Conservation (phyloP, 1,140 invertebrate species). For the Gryllus bimaculatus region DNA sequence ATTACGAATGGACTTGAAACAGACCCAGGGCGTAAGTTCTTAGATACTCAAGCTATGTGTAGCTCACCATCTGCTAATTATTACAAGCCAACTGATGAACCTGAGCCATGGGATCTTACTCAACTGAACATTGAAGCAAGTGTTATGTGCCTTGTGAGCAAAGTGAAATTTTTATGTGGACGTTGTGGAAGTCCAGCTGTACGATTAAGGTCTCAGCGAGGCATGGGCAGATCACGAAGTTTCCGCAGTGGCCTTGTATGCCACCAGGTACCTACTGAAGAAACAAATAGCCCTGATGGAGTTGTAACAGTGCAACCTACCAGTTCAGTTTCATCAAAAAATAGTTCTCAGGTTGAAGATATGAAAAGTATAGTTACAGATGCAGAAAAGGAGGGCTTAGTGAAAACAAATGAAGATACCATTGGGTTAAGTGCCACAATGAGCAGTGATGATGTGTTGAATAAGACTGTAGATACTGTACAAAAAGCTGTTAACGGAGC, state of each 20-base stretch:
- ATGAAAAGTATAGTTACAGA: not conserved
- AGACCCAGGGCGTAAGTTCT: conserved; percentile 39
- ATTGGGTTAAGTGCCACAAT: conserved; percentile 14
- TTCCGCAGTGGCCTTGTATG: conserved; percentile 15
- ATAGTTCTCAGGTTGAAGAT: not conserved
- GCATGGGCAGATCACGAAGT: conserved; percentile 15
- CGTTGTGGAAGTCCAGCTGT: conserved; percentile 61
- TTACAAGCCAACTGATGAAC: conserved; percentile 71
- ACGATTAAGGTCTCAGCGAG: conserved; percentile 14
- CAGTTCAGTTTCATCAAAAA: not conserved
- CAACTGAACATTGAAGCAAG: conserved; percentile 83
- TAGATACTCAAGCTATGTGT: conserved; percentile 65
- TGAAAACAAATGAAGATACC: not conserved
- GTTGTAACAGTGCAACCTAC: conserved; percentile 28
- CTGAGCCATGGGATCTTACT: conserved; percentile 80
- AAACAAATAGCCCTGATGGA: conserved; percentile 21
- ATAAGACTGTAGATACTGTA: conserved; percentile 18
- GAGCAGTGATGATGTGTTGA: conserved; percentile 18
- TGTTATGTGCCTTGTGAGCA: conserved; percentile 74
- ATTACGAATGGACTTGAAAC: conserved; percentile 25
- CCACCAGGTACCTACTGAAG: conserved; percentile 25
- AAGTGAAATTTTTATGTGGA: conserved; percentile 66
- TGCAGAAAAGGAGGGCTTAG: not conserved
- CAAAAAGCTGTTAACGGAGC: conserved; percentile 18
- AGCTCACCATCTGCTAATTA: conserved; percentile 70